phyloP scores from a whole-genome alignment of 2,888 invertebrate species.

The Falcaria lacertinaria region DNA sequence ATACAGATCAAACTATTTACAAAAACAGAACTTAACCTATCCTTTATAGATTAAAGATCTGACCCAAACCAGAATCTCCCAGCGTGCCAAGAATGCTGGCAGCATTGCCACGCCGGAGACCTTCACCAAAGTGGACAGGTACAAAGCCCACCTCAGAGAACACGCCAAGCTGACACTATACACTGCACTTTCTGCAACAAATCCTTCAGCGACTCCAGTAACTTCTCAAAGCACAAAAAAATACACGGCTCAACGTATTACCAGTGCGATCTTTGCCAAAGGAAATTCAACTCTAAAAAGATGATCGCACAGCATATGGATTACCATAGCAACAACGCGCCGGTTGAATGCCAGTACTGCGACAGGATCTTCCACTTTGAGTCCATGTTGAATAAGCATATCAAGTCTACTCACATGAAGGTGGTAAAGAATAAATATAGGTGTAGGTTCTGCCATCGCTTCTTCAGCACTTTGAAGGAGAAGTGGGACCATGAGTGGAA shows the following conservation, averaged over 20 bases:
- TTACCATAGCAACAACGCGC: constrained; percentile 55
- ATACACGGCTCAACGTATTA: constrained; percentile 58
- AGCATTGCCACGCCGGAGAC: too few species aligned
- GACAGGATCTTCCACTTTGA: constrained; percentile 57
- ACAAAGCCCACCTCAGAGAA: constrained; percentile 67
- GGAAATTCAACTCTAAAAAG: constrained; percentile 72
- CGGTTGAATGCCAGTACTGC: constrained; percentile 52
- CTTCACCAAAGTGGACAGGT: constrained; percentile 62
- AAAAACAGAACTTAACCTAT: too few species aligned
- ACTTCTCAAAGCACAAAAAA: constrained; percentile 75
- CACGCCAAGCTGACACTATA: constrained; percentile 71
- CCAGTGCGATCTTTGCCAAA: constrained; percentile 67
- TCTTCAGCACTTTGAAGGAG: constrained; percentile 52
- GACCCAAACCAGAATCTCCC: too few species aligned
- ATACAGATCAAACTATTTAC: too few species aligned
- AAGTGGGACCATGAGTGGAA: constrained; percentile 76
- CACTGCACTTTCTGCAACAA: constrained; percentile 70
- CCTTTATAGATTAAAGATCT: too few species aligned
- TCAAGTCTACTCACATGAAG: constrained; percentile 50
- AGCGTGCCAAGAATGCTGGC: too few species aligned
- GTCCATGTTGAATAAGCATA: constrained; percentile 67
- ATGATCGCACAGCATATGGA: constrained; percentile 70
- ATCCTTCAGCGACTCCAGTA: constrained; percentile 72
- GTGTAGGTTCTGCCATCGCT: constrained; percentile 54
- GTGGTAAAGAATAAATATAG: constrained; percentile 34